phyloP scores from a whole-genome alignment of 2,797 vertebrate species.

The Enteromius thamalakanensis region DNA sequence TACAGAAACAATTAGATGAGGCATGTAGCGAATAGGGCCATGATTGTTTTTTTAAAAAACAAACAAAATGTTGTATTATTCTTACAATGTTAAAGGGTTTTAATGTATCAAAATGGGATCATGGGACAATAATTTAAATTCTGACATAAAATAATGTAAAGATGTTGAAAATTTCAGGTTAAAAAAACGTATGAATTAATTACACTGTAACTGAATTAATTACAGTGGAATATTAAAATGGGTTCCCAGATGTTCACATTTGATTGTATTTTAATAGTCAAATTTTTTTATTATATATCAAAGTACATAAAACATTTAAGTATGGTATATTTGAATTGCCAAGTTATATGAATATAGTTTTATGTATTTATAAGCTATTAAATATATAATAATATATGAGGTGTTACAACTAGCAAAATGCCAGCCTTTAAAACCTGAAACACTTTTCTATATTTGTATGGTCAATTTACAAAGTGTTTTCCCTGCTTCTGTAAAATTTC shows the following conservation, averaged over 20 bases:
- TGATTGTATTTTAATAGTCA: too few species aligned
- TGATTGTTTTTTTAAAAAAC: too few species aligned
- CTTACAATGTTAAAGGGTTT: not conserved
- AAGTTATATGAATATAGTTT: too few species aligned
- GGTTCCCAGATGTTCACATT: too few species aligned
- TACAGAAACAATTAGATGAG: not conserved
- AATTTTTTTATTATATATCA: too few species aligned
- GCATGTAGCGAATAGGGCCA: not conserved
- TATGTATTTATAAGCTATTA: too few species aligned
- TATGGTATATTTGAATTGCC: too few species aligned
- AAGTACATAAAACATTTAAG: too few species aligned
- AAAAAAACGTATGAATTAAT: not conserved
- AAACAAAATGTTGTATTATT: not conserved
- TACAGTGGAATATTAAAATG: not conserved
- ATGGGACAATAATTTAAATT: not conserved
- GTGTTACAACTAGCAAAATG: not conserved
- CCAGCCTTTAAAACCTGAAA: too few species aligned
- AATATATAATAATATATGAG: too few species aligned
- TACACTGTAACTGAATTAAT: not conserved
- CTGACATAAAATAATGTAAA: not conserved
- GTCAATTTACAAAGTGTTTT: too few species aligned
- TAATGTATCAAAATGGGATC: not conserved
- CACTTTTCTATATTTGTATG: too few species aligned
- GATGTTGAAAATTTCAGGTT: not conserved
- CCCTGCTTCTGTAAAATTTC: not conserved